phyloP scores from a whole-genome alignment of 2,797 vertebrate genomes.

The Myripristis murdjan region DNA sequence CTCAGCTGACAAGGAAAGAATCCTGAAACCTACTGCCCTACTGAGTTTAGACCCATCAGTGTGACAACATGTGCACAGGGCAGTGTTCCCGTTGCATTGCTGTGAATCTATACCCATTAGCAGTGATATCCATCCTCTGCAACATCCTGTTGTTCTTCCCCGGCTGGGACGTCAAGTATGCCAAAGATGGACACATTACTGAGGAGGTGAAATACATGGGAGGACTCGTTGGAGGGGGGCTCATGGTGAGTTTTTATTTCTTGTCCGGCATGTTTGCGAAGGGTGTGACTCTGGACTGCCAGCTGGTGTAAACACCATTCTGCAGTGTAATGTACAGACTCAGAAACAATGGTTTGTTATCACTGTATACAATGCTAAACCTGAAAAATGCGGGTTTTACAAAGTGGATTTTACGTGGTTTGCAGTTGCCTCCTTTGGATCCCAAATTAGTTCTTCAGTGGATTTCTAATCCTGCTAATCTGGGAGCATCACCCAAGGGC shows the following conservation, averaged over 20 bases:
- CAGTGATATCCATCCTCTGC: conserved; percentile 81
- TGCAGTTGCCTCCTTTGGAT: background rate
- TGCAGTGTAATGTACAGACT: background rate
- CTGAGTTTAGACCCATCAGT: background rate
- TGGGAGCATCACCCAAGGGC: too few species aligned
- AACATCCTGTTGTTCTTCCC: conserved; percentile 89
- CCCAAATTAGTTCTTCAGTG: background rate
- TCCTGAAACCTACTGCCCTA: background rate
- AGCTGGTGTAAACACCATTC: background rate
- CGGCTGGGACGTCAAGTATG: conserved; percentile 72
- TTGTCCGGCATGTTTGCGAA: background rate
- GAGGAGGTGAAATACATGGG: conserved; percentile 88
- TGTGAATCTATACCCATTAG: conserved; percentile 80
- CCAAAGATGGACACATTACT: conserved; percentile 75
- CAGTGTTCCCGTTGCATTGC: conserved; percentile 84
- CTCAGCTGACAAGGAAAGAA: background rate
- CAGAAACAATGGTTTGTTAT: background rate
- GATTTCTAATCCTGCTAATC: background rate
- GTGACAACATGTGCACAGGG: conserved; percentile 85
- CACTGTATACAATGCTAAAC: background rate
- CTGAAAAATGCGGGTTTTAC: background rate
- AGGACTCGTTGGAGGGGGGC: conserved; percentile 85
- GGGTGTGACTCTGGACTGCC: background rate
- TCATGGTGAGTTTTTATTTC: conserved; percentile 82
- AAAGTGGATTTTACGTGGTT: background rate